Evolutionary conservation across 2,888 invertebrate species (phyloP), one percentile per base, ranked within the genome.

Genomic region (Spilarctia lutea): DNA sequence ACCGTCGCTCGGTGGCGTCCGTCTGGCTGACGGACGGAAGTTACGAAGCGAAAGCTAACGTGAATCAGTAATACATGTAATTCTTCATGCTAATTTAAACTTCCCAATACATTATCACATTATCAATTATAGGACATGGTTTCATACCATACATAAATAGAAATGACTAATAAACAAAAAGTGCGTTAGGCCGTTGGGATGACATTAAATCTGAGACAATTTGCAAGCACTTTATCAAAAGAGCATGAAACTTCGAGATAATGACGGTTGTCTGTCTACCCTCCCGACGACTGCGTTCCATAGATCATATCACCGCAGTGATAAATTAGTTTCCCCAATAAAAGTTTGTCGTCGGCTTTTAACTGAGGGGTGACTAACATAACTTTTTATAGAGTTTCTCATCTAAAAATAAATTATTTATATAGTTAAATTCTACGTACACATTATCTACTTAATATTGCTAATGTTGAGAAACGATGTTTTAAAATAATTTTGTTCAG

Each of bases 251-350:
- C 81, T 81, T 30, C 83, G 77, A 76, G 79, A 78, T 81, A 84
- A 83, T 81, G 72, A 74, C 73, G 80, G 76, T 68, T 78, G 82
- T 77, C 81, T 66, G 76, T 74, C 83, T 85, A 83, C 87, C 87
- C 83, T 83, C 87, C 83, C 80, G 80, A 81, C 83, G 83, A 85
- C 86, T 84, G 87, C 85, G 84, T 87, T 87, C 83, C 81, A 89
- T 87, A 91, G 89, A 92, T 92, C 89, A 91, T 91, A 93, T 91
- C 90, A 82, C 83, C 79, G 81, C 84, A 78, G 87, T 91, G 89
- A 93, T 90, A 92, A 92, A 92, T 92, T 90, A 89, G 88, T 89
- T 89, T 83, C 86, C 85, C 83, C 85, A 88, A 89, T 89, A 89
- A 88, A 91, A 90, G 86, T 89, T 90, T 78, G 84, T 83, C 85